Conservation (phyloP, 2,113 vertebrate species). For the Alaudala cheleensis region DNA sequence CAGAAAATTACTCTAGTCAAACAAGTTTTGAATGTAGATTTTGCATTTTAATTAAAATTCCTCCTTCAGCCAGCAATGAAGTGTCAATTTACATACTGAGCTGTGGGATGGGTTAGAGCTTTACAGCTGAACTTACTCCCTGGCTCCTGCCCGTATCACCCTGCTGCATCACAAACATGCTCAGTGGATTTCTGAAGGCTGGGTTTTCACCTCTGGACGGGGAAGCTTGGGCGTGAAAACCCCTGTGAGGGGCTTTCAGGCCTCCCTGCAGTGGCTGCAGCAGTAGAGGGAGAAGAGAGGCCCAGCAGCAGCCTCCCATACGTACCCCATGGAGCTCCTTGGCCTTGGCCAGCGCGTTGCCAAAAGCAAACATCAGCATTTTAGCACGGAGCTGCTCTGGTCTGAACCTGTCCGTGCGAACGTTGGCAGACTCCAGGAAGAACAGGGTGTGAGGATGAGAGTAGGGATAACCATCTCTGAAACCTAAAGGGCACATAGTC, state of each 20-base stretch:
- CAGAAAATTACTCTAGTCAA: constrained; percentile 66
- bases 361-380: constrained; percentile 88
- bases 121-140: not conserved
- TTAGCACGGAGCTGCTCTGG: constrained; percentile 84
- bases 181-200: not conserved
- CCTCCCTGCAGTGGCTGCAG: not conserved
- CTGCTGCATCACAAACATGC: not conserved
- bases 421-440: constrained; percentile 71
- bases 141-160: not conserved
- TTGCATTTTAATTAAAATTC: constrained; percentile 60
- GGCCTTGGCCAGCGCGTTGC: constrained; percentile 84
- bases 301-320: not conserved
- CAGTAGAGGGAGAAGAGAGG: not conserved
- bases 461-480: constrained; percentile 78
- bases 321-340: constrained; percentile 79
- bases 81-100: constrained; percentile 34
- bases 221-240: not conserved
- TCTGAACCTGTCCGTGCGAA: constrained; percentile 40
- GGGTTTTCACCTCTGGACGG: not conserved
- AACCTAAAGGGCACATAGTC: constrained; percentile 72
- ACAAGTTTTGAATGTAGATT: constrained; percentile 64
- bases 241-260: not conserved
- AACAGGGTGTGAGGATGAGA: constrained; percentile 87
- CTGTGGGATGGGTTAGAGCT: not conserved
- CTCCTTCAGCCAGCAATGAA: constrained; percentile 24